A percentile compares a stretch with the other conserved stretches of the same genome.
Evolutionary conservation across 2,797 vertebrate species (phyloP).

Genomic region (Synanceia verrucosa): DNA sequence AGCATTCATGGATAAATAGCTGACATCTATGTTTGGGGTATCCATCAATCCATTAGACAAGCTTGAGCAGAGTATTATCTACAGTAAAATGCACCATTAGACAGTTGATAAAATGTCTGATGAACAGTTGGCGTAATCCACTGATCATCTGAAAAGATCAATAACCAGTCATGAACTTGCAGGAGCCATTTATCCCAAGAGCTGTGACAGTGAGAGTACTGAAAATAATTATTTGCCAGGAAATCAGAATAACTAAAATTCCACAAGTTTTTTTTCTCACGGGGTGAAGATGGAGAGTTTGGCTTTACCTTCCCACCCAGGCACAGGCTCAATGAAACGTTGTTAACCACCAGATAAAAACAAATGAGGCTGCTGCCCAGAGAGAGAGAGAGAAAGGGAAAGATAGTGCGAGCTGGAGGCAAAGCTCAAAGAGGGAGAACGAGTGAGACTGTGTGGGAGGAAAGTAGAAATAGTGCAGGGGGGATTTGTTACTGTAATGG

Average conservation of each 20-base stretch:
- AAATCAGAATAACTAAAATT: slow-evolving; percentile 10
- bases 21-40: slow-evolving; percentile 2
- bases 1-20: background rate
- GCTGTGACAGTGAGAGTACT: background rate
- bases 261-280: slow-evolving; percentile 4
- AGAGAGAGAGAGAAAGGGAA: slow-evolving; percentile 25
- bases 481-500: slow-evolving; percentile 69
- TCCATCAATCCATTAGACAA: slow-evolving; percentile 7
- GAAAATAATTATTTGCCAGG: background rate
- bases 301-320: slow-evolving; percentile 26
- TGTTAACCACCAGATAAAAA: slow-evolving; percentile 63
- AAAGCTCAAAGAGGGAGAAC: slow-evolving; percentile 31
- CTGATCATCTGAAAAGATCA: slow-evolving; percentile 14
- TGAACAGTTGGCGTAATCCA: background rate
- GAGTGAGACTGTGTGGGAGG: slow-evolving; percentile 48
- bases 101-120: slow-evolving; percentile 13
- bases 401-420: slow-evolving; percentile 24
- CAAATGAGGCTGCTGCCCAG: slow-evolving; percentile 51
- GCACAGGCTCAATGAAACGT: slow-evolving; percentile 46
- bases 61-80: slow-evolving; percentile 3
- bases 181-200: slow-evolving; percentile 3
- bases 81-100: slow-evolving; percentile 22
- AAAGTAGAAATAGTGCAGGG: slow-evolving; percentile 35
- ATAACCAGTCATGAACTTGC: background rate
- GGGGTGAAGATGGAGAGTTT: slow-evolving; percentile 7